phyloP scores from a whole-genome alignment of 2,113 vertebrate genomes.

The Coreoperca whiteheadi region DNA sequence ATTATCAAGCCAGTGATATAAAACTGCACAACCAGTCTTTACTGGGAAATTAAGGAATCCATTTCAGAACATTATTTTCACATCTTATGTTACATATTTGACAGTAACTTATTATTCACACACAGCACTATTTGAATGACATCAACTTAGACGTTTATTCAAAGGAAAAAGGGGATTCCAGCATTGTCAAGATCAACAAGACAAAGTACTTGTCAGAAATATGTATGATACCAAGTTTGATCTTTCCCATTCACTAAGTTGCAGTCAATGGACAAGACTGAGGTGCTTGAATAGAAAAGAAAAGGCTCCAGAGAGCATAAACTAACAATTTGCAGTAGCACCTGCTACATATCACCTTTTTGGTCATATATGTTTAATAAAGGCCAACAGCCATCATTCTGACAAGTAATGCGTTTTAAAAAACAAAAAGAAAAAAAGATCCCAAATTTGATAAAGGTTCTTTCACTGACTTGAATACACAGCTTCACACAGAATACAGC shows the following conservation, averaged over 20 bases:
- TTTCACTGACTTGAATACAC: slow-evolving; percentile 18
- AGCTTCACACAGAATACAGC: slow-evolving; percentile 29
- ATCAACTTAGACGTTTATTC: slow-evolving; percentile 73
- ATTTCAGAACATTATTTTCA: slow-evolving; percentile 79
- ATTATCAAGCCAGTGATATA: slow-evolving; percentile 78
- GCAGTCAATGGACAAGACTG: slow-evolving; percentile 70
- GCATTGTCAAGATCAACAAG: slow-evolving; percentile 55
- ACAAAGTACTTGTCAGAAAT: slow-evolving; percentile 47
- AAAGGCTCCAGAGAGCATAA: slow-evolving; percentile 27
- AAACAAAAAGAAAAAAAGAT: neutral
- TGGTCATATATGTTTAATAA: slow-evolving; percentile 29
- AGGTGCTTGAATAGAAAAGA: slow-evolving; percentile 30
- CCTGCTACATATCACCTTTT: slow-evolving; percentile 57
- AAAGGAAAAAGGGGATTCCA: slow-evolving; percentile 55
- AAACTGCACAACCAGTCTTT: slow-evolving; percentile 78
- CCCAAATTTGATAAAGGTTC: neutral
- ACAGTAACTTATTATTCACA: slow-evolving; percentile 79
- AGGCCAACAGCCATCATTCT: slow-evolving; percentile 24
- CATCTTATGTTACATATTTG: slow-evolving; percentile 83
- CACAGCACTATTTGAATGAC: slow-evolving; percentile 77
- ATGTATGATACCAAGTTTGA: slow-evolving; percentile 26
- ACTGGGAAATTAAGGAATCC: slow-evolving; percentile 74
- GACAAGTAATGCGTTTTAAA: slow-evolving; percentile 3
- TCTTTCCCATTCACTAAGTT: slow-evolving; percentile 55
- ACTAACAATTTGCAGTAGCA: slow-evolving; percentile 48